Evolutionary conservation across 2,113 vertebrate species (phyloP).

Genomic region (Pygoscelis antarcticus): DNA sequence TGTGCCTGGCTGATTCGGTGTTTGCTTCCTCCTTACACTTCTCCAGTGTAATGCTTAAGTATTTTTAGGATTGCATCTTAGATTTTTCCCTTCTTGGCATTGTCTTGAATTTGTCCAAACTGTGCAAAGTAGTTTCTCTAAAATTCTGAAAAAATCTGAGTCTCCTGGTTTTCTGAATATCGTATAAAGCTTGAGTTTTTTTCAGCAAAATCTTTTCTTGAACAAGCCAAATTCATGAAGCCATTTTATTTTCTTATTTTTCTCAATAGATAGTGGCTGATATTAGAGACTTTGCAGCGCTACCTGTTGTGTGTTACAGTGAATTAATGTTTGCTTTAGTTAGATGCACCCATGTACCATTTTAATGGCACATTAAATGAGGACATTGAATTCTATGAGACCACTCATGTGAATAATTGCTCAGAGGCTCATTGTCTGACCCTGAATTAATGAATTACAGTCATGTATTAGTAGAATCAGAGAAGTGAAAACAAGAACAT

Average conservation of each 20-base stretch:
- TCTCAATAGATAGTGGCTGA: background rate
- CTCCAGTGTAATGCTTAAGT: background rate
- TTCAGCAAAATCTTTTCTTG: background rate
- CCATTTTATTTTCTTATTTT: background rate
- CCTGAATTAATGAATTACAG: slow-evolving; percentile 60
- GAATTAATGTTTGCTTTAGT: slow-evolving; percentile 30
- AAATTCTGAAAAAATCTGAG: background rate
- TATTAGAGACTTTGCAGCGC: background rate
- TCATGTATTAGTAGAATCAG: slow-evolving; percentile 30
- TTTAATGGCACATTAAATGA: slow-evolving; percentile 52
- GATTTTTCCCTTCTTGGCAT: background rate
- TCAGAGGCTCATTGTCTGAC: slow-evolving; percentile 57
- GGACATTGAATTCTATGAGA: slow-evolving; percentile 35
- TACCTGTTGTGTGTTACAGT: background rate
- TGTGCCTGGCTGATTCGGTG: background rate
- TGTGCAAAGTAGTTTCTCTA: background rate
- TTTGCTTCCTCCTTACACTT: background rate
- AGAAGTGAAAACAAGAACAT: slow-evolving; percentile 49
- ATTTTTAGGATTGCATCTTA: background rate
- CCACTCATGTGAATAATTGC: slow-evolving; percentile 55
- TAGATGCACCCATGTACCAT: background rate
- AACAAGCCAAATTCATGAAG: background rate
- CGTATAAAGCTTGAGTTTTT: fast-evolving
- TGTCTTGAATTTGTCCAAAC: background rate
- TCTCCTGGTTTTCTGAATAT: background rate